Evolutionary conservation across 2,888 invertebrate genomes (phyloP), one percentile per base, ranked within the genome.

Genomic region (Diploptera punctata): DNA sequence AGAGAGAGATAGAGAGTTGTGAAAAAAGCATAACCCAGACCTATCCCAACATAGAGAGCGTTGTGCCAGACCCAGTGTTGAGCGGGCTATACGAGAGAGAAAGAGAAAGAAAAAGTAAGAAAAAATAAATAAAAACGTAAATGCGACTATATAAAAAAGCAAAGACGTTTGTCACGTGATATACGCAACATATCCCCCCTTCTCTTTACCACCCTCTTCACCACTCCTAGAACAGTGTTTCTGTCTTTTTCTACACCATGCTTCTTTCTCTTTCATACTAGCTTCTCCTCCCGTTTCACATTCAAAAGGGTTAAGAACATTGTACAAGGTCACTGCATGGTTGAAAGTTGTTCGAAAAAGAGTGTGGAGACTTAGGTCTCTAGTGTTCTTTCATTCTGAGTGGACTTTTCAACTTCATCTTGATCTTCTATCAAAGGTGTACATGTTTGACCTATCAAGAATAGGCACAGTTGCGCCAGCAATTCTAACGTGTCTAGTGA

Each of bases 261-360:
- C 10, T 33, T 33, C 33, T 33, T 33, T 33, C 33, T 33, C 33
- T 33, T 10, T 33, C 10, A 33, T 10, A 7, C 65, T 60, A 38
- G 18, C 60, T 47, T 62, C 70, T 47, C 70, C 60, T 52, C 49
- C 38, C 24, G 70, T 43, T 49, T 62, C 70, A 65, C 72, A 68
- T 72, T 68, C 61, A 62, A 52, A 70, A 69, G 72, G 72, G 72
- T 72, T 72, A 72, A 72, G 72, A 68, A 72, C 68, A 68, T 68
- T 72, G 26, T 57, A 68, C 72, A 72, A 72, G 72, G 72, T 73
- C 70, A 70, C 61, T 73, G 70, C 43, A 60, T 69, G 69, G 52
- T 69, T 43, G 69, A 69, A 57, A 69, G 69, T 54, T 44, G 62
- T 38, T 65, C 60, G 65, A 65, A 69, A 72, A 72, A 72, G 68